Evolutionary conservation across 2,797 vertebrate genomes (phyloP), one percentile per base, ranked within the genome.

Genomic region (Percopsis omiscomaycus): DNA sequence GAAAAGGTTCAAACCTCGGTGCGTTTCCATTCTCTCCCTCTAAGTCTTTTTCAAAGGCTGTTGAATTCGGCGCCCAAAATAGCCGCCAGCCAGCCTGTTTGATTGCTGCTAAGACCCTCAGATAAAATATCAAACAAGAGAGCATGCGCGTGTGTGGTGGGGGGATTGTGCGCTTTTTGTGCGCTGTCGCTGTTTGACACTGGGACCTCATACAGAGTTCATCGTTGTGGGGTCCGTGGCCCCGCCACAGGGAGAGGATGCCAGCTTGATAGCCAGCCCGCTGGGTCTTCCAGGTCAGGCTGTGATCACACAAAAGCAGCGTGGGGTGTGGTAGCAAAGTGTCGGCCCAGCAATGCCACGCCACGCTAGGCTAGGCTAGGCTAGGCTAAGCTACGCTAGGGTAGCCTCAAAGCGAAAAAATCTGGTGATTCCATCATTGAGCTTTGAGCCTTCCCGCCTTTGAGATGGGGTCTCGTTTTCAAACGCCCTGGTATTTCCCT

Each of bases 71-170:
- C 58, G 63, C 37, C 72, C 71, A 82, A 80, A 81, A 87, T 86
- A 78, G 81, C 85, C 82, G 70, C 79, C 53, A 55, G 71, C 79
- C 53, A 55, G 84, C 77, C 76, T 42, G 65, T 87, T 84, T 88
- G 87, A 89, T 79, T 88, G 86, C 83, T 84, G 82, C 79, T 86
- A 86, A 90, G 84, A 85, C 82, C 81, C 73, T 84, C 44, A 83
- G 89, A 88, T 88, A 87, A 88, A 89, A 85, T 89, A 91, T 90
- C 90, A 90, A 88, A 89, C 80, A 82, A 64, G 66, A 83, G 68
- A 80, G 59, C 16, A 45, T 55, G 81, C 28, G 68, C 61, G 79
- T 11, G 42, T 55, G 79, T 37, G 51, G 51, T 54, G 45, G 30
- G 13, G 37, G 54, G 22, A 45, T 65, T 78, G 86, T 87, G 69